Conservation (phyloP, 2,797 vertebrate genomes). For the Jordanella pulchra region DNA sequence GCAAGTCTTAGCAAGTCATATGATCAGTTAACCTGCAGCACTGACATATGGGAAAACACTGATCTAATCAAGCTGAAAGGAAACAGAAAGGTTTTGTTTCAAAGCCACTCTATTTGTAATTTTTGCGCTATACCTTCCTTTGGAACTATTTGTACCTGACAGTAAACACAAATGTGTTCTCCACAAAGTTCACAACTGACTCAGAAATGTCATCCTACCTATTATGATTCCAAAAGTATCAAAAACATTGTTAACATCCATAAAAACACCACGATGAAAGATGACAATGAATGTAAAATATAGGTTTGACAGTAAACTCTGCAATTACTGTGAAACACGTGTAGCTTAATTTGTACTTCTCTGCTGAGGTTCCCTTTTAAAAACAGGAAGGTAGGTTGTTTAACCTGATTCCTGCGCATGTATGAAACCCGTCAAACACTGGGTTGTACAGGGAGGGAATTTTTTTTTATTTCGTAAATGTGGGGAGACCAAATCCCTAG, state of each 20-base stretch:
- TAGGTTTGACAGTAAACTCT: neutral
- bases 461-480: neutral
- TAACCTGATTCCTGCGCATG: slow-evolving; percentile 19
- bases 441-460: slow-evolving; percentile 1
- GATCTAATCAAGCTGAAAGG: neutral
- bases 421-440: slow-evolving; percentile 6
- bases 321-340: slow-evolving; percentile 28
- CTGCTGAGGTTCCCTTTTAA: neutral
- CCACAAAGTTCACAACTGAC: neutral
- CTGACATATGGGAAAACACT: slow-evolving; percentile 14
- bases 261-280: slow-evolving; percentile 15
- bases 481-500: neutral
- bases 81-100: neutral
- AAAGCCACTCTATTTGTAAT: neutral
- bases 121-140: neutral
- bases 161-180: neutral
- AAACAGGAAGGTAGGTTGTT: slow-evolving; percentile 8
- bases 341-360: neutral
- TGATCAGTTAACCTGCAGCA: neutral
- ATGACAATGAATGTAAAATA: slow-evolving; percentile 7
- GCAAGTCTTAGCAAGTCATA: slow-evolving; percentile 48
- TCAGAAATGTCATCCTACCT: neutral
- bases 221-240: neutral
- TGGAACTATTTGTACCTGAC: slow-evolving; percentile 2
- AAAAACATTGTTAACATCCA: neutral